These are phyloP conservation scores for Thalpophila matura DNA, from an alignment of 2,888 invertebrate species.

Conservation along the genomic window DNA sequence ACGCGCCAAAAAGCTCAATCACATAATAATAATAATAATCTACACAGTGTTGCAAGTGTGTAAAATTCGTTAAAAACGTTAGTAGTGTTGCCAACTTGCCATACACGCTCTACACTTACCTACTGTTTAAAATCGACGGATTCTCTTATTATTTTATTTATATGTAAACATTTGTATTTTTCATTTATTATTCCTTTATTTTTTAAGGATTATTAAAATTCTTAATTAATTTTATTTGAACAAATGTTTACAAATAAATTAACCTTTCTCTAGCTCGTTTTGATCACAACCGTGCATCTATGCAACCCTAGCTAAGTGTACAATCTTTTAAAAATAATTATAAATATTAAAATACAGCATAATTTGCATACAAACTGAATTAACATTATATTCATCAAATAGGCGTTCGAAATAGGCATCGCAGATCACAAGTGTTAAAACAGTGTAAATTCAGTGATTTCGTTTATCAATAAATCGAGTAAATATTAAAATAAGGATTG, in stretches of 20 bases:
- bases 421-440: constrained; percentile 48
- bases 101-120: constrained; percentile 60
- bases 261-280: constrained; percentile 49
- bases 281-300: constrained; percentile 71
- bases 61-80: constrained; percentile 66
- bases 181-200: not conserved
- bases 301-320: constrained; percentile 55
- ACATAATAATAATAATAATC: constrained; percentile 65
- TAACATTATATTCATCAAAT: constrained; percentile 25
- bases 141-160: constrained; percentile 51
- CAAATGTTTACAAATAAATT: constrained; percentile 61
- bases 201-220: not conserved
- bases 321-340: constrained; percentile 51
- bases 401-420: constrained; percentile 51
- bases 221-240: not conserved
- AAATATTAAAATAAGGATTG: not conserved
- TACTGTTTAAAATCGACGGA: constrained; percentile 73
- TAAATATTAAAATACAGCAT: constrained; percentile 51
- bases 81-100: constrained; percentile 76
- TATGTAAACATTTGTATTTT: constrained; percentile 56
- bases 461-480: constrained; percentile 27
- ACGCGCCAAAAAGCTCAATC: constrained; percentile 77
- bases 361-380: constrained; percentile 44
- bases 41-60: constrained; percentile 72
- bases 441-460: constrained; percentile 30